Base-by-base conservation (phyloP, 2,797 vertebrate genomes). In the Myotis daubentonii region DNA sequence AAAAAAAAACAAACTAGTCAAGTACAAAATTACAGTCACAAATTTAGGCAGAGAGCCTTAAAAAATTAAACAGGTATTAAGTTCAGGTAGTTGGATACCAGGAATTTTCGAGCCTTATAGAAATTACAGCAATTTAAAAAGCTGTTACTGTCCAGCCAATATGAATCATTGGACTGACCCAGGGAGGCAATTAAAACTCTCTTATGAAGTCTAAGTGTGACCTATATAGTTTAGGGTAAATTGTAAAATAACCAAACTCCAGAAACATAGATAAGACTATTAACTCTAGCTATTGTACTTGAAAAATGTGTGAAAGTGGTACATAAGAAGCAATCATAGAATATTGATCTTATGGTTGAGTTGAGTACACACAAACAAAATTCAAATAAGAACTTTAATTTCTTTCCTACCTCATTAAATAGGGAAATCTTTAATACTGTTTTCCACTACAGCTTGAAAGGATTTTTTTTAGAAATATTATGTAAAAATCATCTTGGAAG, bases 21-120 rank as follows among this genome's bases (percentile, higher is more conserved):
- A 60, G n/a, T 76, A 80, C 28, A 97, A 93, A 84, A 83, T 81
- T 91, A 65, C 28, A 80, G 15, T 75, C 49, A 83, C 9, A 93
- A 80, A 87, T 74, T 75, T 49, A 89, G 15, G 12, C 1, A 81
- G 23, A 91, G 83, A 60, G 2, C 8, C 44, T 66, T 87, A 81
- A 55, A 91, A 85, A 72, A 71, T 57, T 86, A 79, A 94, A 44
- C 49, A 91, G 20, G 11, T 87, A 9, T 53, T 85, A 91, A 41
- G 8, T 55, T 87, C 55, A 76, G 28, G 28, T 89, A 75, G 23
- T 53, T 89, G 12, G 8, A 3, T 87, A 76, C 30, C 33, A 94
- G 10, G 30, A 72, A 85, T 95, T 94, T 33, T 76, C 81, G 17
- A 71, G 38, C 1, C 6, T 78, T 81, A 2, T 87, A 70, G 92